Conservation (phyloP, 2,113 vertebrate genomes). For the Anarrhichthys ocellatus region DNA sequence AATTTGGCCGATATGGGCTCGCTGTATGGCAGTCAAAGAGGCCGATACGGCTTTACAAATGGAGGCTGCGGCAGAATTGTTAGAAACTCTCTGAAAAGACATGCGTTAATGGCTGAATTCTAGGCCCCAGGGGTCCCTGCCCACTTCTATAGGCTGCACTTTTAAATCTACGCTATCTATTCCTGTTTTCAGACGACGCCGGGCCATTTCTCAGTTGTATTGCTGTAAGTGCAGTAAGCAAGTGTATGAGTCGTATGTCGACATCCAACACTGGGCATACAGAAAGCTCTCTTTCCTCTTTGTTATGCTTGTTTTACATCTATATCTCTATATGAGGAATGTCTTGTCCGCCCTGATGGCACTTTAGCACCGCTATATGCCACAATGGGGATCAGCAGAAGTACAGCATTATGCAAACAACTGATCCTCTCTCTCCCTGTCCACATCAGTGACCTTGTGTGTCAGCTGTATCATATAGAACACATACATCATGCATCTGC, state of each 20-base stretch:
- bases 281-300: constrained; percentile 15
- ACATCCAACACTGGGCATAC: neutral
- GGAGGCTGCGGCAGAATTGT: constrained; percentile 20
- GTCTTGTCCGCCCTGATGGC: neutral
- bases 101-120: constrained; percentile 41
- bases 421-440: constrained; percentile 27
- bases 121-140: constrained; percentile 17
- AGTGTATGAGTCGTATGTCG: neutral
- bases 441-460: constrained; percentile 58
- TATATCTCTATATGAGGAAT: neutral
- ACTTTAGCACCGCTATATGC: neutral
- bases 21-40: constrained; percentile 2
- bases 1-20: constrained; percentile 27
- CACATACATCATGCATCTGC: constrained; percentile 49
- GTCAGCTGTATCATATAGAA: constrained; percentile 43
- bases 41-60: constrained; percentile 18
- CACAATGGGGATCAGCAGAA: constrained; percentile 13
- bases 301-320: neutral
- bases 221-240: constrained; percentile 1
- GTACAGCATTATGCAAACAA: constrained; percentile 11
- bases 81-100: constrained; percentile 48
- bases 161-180: neutral
- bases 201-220: constrained; percentile 1
- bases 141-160: constrained; percentile 33
- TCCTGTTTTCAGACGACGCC: constrained; percentile 22